Conservation (phyloP, 1,140 invertebrate genomes). For the Drosophila takahashii region DNA sequence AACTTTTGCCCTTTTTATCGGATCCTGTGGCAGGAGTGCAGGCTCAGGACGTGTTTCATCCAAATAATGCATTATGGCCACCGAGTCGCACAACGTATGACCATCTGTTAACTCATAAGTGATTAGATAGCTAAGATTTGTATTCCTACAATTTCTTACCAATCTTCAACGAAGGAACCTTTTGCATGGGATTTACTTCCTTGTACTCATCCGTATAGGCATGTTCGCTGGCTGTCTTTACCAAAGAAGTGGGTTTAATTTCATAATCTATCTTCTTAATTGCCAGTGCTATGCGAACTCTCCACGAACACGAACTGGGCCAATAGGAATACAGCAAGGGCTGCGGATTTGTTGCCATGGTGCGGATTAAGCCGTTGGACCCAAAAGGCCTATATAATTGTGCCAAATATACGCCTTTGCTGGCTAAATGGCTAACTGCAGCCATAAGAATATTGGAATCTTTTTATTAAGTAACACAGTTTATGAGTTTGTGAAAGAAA, state of each 20-base stretch:
- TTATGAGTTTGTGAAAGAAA: not conserved
- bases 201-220: constrained; percentile 92
- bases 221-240: constrained; percentile 92
- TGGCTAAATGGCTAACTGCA: not conserved
- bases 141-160: not conserved
- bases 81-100: constrained; percentile 88
- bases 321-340: constrained; percentile 95
- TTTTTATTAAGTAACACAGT: not conserved
- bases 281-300: constrained; percentile 94
- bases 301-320: constrained; percentile 95
- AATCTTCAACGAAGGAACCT: constrained; percentile 93
- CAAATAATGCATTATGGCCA: constrained; percentile 97
- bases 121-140: not conserved
- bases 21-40: constrained; percentile 94
- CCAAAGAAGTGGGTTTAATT: constrained; percentile 93
- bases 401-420: not conserved
- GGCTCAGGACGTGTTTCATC: constrained; percentile 95
- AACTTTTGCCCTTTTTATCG: constrained; percentile 93
- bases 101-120: not conserved
- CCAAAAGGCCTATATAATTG: not conserved
- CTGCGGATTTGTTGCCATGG: constrained; percentile 78
- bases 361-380: not conserved
- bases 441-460: not conserved
- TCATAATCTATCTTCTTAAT: constrained; percentile 98
- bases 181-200: constrained; percentile 96